Percentiles rank a stretch among this genome's conserved stretches.
These are phyloP conservation scores for Prosapia bicincta DNA, from an alignment of 2,888 invertebrate species.

Conservation along the genomic window DNA sequence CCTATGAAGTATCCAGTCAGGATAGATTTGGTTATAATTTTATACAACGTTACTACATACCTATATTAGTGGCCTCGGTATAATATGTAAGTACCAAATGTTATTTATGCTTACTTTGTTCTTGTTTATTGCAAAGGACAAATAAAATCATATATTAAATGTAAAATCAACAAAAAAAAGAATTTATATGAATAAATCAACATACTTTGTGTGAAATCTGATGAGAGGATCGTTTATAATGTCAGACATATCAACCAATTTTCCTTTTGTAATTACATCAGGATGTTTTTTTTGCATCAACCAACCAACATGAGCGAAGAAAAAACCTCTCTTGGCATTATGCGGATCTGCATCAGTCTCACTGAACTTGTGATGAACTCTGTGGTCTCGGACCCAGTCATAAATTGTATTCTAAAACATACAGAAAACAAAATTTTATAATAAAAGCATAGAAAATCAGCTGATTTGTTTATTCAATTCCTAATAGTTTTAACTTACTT, in stretches of 20 bases:
- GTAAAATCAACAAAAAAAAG: too few relatives aligned
- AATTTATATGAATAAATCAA: too few relatives aligned
- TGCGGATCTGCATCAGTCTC: slow-evolving; percentile 84
- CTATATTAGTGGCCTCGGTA: too few relatives aligned
- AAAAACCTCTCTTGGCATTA: slow-evolving; percentile 78
- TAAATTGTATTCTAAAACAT: slow-evolving; percentile 59
- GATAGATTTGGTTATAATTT: too few relatives aligned
- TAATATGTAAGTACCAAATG: too few relatives aligned
- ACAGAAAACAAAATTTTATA: background rate
- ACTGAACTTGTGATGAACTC: slow-evolving; percentile 68
- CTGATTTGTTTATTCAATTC: background rate
- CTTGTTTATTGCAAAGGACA: too few relatives aligned
- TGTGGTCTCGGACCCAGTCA: slow-evolving; percentile 73
- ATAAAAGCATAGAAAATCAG: too few relatives aligned
- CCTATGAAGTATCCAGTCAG: too few relatives aligned
- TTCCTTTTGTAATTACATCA: slow-evolving; percentile 72
- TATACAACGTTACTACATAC: too few relatives aligned
- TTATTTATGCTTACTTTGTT: too few relatives aligned
- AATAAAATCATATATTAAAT: too few relatives aligned
- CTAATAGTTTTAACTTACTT: background rate
- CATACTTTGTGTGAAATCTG: slow-evolving; percentile 71
- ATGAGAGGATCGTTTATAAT: slow-evolving; percentile 72
- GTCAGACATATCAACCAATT: slow-evolving; percentile 78
- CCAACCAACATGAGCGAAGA: slow-evolving; percentile 94
- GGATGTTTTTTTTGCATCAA: slow-evolving; percentile 86